A percentile compares a stretch with the other conserved stretches of the same genome.
Conservation (phyloP, 2,888 invertebrate genomes). For the Tholera decimalis region DNA sequence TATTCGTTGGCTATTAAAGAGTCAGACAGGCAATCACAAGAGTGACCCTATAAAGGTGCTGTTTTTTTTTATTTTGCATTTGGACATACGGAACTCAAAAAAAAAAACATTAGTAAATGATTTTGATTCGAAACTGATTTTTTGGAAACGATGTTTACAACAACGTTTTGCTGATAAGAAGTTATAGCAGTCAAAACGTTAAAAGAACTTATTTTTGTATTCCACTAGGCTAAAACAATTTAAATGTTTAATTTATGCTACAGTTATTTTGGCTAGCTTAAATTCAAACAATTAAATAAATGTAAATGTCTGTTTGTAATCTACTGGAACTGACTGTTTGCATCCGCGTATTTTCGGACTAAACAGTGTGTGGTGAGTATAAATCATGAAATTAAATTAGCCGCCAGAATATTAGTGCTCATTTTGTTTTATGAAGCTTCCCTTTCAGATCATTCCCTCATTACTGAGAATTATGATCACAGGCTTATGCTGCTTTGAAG, state of each 20-base stretch:
- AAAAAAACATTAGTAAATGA: too few relatives aligned
- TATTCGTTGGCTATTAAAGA: too few relatives aligned
- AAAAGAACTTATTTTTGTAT: background rate
- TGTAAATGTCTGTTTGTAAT: slow-evolving; percentile 3
- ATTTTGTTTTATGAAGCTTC: background rate
- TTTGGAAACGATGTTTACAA: background rate
- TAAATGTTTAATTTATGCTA: slow-evolving; percentile 42
- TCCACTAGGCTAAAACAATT: slow-evolving; percentile 15
- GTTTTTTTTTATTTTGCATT: too few relatives aligned
- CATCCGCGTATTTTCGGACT: background rate
- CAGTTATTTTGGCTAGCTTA: slow-evolving; percentile 9
- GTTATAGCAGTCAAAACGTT: background rate
- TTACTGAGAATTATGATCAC: too few relatives aligned
- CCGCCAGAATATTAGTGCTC: background rate
- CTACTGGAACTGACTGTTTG: background rate
- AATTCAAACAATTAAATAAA: slow-evolving; percentile 31
- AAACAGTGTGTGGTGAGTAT: background rate
- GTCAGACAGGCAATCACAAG: too few relatives aligned
- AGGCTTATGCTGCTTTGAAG: too few relatives aligned
- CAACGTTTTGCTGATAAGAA: background rate
- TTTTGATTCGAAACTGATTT: background rate
- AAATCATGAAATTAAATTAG: background rate
- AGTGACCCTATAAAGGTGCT: too few relatives aligned
- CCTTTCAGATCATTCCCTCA: too few relatives aligned
- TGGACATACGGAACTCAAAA: too few relatives aligned